phyloP scores from a whole-genome alignment of 2,113 vertebrate genomes.

The Psilopsiagon aymara region DNA sequence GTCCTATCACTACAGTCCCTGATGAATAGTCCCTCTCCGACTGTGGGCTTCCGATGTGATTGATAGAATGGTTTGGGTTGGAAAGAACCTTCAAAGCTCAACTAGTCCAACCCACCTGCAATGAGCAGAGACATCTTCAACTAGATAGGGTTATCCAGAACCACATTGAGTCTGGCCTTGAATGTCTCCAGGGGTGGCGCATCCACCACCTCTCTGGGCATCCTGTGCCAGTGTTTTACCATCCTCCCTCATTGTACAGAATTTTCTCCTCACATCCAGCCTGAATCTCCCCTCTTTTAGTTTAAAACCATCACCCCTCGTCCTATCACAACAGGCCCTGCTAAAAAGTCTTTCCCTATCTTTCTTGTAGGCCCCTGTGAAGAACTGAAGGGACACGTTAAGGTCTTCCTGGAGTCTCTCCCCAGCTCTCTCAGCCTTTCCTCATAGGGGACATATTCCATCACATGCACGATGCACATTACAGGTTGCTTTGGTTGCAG shows the following conservation, averaged over 20 bases:
- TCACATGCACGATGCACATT: background rate
- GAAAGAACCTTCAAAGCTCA: background rate
- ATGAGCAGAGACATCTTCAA: background rate
- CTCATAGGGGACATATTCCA: background rate
- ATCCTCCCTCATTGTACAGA: background rate
- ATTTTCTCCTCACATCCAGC: background rate
- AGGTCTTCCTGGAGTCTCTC: background rate
- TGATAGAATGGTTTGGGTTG: background rate
- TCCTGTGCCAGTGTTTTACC: background rate
- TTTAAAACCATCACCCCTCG: background rate
- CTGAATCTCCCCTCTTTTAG: background rate
- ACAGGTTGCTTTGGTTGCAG: rapidly evolving
- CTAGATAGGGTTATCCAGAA: background rate
- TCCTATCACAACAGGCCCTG: background rate
- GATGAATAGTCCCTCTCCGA: background rate
- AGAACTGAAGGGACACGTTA: background rate
- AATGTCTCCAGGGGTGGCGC: background rate
- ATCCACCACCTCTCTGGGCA: background rate
- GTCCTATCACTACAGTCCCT: background rate
- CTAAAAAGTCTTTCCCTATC: background rate
- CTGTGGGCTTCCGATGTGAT: background rate
- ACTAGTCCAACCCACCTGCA: background rate
- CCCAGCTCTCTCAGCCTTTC: background rate
- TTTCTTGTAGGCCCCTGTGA: background rate
- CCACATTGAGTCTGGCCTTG: background rate